These are phyloP conservation scores for Rhabdophis nuchalis DNA, from an alignment of 2,797 vertebrate species.

Conservation along the genomic window DNA sequence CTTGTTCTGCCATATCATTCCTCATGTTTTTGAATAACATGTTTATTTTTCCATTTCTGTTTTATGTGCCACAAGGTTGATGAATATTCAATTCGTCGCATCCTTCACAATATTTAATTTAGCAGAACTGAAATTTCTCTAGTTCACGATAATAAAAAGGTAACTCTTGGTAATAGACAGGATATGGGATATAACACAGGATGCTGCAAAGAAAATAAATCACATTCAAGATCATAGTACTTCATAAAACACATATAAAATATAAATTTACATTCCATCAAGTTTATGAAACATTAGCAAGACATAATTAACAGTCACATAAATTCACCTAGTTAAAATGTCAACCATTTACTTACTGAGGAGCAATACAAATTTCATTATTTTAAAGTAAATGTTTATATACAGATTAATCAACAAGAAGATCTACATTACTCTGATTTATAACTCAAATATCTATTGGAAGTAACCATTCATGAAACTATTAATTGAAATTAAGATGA, in stretches of 20 bases:
- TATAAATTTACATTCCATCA: constrained; percentile 26
- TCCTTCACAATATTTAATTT: neutral
- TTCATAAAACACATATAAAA: constrained; percentile 32
- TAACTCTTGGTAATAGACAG: neutral
- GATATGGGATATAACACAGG: constrained; percentile 21
- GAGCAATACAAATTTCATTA: neutral
- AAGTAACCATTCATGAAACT: neutral
- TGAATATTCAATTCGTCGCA: constrained; percentile 13
- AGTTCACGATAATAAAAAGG: constrained; percentile 9
- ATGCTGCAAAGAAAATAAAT: constrained; percentile 56
- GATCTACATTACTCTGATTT: neutral
- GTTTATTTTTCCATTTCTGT: neutral
- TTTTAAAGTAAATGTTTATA: neutral
- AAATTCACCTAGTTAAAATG: constrained; percentile 41
- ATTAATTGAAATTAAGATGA: neutral
- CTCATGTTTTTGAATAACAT: constrained; percentile 53
- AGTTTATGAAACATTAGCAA: constrained; percentile 51
- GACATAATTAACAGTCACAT: constrained; percentile 30
- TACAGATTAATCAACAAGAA: neutral
- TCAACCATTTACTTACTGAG: neutral
- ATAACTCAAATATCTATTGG: neutral
- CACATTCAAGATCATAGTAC: constrained; percentile 40
- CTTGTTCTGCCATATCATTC: constrained; percentile 24
- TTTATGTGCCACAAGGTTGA: constrained; percentile 34
- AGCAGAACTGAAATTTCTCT: constrained; percentile 13